Evolutionary conservation across 2,113 vertebrate species (phyloP), one percentile per base, ranked within the genome.

Genomic region (Myodes glareolus): DNA sequence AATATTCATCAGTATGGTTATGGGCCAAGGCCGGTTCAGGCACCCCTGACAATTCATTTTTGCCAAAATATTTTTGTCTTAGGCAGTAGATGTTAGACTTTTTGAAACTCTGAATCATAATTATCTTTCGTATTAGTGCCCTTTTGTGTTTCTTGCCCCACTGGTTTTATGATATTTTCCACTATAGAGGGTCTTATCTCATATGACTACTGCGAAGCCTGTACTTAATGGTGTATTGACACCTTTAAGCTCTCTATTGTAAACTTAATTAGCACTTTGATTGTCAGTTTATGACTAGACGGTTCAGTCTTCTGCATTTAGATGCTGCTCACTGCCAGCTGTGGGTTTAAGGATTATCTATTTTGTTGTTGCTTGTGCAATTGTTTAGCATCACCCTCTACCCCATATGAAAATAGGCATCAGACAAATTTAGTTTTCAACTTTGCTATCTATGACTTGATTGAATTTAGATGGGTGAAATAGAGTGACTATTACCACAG

Each of bases 91-190:
- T 65, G 61, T 61, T 82, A 82, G 55, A 93, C 31, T 6, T 88
- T 96, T 75, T 85, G n/a, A 68, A 93, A 90, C 55, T 86, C 81
- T 75, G 39, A 85, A n/a, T 90, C n/a, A 72, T 86, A 82, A 39
- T 39, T 0, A 36, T 77, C 36, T 33, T 91, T 61, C 12, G 2
- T 17, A n/a, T 92, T 45, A 63, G 21, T 5, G 47, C n/a, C 1
- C 70, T 84, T 68, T n/a, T 86, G 6, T 92, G 45, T 70, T 75
- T 47, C 67, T 7, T 47, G 84, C 10, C 36, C 36, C 21, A 23
- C 45, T 50, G 45, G 63, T 88, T 87, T 88, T 88, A 52, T 67
- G 31, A 86, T 88, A 65, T 50, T 88, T 42, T 70, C 33, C 9
- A 50, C 63, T 36, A 21, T 68, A 68, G 31, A 87, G 82, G 39